Conservation (phyloP, 2,797 vertebrate species). For the Coendou prehensilis region DNA sequence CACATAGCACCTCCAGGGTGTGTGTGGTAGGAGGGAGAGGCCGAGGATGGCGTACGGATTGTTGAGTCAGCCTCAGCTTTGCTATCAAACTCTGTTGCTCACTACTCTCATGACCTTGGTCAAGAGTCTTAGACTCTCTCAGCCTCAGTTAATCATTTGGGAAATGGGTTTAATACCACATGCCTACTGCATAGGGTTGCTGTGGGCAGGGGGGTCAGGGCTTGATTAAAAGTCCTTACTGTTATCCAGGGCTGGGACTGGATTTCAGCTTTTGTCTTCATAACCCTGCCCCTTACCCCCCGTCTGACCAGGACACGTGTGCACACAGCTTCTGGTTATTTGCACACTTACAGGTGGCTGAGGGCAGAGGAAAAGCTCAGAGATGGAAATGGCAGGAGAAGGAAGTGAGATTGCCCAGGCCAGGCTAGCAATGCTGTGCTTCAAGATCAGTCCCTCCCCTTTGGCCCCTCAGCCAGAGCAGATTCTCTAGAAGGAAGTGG, state of each 20-base stretch:
- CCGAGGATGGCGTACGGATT: not conserved
- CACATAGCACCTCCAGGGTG: not conserved
- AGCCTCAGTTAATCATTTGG: not conserved
- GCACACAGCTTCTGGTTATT: not conserved
- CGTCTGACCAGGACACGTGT: not conserved
- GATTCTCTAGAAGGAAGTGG: conserved; percentile 70
- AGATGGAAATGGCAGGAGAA: conserved; percentile 44
- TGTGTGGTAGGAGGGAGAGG: not conserved
- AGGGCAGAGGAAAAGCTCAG: not conserved
- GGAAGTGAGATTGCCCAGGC: conserved; percentile 68
- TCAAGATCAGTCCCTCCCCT: not conserved
- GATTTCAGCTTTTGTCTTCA: not conserved
- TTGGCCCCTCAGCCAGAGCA: not conserved
- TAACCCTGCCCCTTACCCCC: not conserved
- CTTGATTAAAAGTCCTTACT: not conserved
- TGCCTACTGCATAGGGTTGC: not conserved
- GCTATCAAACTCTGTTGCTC: not conserved
- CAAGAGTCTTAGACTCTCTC: not conserved
- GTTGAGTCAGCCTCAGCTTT: not conserved
- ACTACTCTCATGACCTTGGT: not conserved
- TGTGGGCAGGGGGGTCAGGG: not conserved
- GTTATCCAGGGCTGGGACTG: not conserved
- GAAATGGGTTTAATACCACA: not conserved
- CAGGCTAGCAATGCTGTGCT: not conserved
- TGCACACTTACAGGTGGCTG: not conserved